Conservation (phyloP, 2,797 vertebrate genomes). For the Pipistrellus kuhlii region DNA sequence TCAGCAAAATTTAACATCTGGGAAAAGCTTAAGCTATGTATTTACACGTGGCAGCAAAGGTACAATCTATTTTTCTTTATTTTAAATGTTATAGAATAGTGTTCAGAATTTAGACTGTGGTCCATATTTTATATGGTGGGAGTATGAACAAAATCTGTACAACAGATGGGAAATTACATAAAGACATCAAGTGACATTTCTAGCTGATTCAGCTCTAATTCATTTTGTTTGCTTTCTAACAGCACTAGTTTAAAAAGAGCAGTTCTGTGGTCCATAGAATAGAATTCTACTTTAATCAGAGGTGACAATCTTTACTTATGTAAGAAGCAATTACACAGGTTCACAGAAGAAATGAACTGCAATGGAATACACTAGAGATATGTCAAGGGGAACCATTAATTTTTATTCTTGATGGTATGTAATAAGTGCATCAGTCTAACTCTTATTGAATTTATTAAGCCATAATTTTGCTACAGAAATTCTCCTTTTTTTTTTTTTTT, state of each 20-base stretch:
- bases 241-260: slow-evolving; percentile 66
- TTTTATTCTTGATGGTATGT: slow-evolving; percentile 77
- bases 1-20: slow-evolving; percentile 12
- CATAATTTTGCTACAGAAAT: slow-evolving; percentile 75
- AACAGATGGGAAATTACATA: neutral
- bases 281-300: slow-evolving; percentile 64
- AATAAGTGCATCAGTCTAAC: slow-evolving; percentile 76
- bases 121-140: slow-evolving; percentile 28
- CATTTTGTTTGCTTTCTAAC: slow-evolving; percentile 64
- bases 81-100: slow-evolving; percentile 40
- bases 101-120: slow-evolving; percentile 33
- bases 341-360: slow-evolving; percentile 77
- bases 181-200: slow-evolving; percentile 53
- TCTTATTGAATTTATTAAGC: slow-evolving; percentile 79
- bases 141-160: slow-evolving; percentile 31
- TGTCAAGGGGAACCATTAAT: slow-evolving; percentile 69
- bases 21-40: slow-evolving; percentile 3
- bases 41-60: slow-evolving; percentile 27
- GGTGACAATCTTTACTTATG: slow-evolving; percentile 61
- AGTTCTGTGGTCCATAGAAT: neutral
- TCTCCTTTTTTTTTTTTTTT: slow-evolving; percentile 77
- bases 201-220: slow-evolving; percentile 56
- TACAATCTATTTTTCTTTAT: slow-evolving; percentile 32
- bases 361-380: slow-evolving; percentile 61
- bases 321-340: slow-evolving; percentile 69